Conservation (phyloP, 1,140 invertebrate species). For the Drosophila persimilis region DNA sequence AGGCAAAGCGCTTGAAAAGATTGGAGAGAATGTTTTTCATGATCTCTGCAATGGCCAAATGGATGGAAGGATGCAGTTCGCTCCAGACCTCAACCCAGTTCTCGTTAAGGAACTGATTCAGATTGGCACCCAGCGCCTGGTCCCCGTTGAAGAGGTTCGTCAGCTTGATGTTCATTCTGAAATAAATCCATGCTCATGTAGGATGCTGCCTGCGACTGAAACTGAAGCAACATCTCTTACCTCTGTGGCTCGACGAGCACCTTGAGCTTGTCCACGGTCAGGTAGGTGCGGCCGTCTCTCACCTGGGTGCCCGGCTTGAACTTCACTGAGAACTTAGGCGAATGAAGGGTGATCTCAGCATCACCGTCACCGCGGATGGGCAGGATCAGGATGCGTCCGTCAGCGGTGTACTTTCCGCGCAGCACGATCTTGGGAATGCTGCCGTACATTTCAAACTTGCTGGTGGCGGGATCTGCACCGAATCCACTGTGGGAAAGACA, state of each 20-base stretch:
- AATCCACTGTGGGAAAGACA: constrained; percentile 59
- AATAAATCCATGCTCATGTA: constrained; percentile 47
- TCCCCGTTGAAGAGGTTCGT: constrained; percentile 89
- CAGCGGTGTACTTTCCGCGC: constrained; percentile 74
- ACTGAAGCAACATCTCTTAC: constrained; percentile 29
- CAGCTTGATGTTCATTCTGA: constrained; percentile 85
- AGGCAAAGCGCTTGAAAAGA: constrained; percentile 76
- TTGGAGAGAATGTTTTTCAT: constrained; percentile 84
- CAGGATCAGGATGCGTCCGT: constrained; percentile 76
- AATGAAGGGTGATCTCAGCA: constrained; percentile 72
- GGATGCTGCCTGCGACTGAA: neutral
- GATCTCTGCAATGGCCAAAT: constrained; percentile 84
- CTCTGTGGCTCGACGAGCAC: constrained; percentile 75
- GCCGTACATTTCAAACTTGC: constrained; percentile 81
- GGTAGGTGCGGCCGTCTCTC: constrained; percentile 62
- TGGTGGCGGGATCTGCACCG: constrained; percentile 64
- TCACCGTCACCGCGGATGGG: constrained; percentile 81
- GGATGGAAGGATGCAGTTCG: constrained; percentile 85
- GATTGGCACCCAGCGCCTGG: constrained; percentile 85
- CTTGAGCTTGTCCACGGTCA: constrained; percentile 76
- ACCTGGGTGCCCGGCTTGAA: constrained; percentile 70
- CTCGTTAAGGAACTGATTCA: constrained; percentile 86
- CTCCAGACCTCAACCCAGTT: constrained; percentile 85
- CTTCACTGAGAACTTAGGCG: constrained; percentile 77
- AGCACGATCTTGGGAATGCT: constrained; percentile 69